Percentiles rank a stretch among this genome's conserved stretches.
phyloP scores from a whole-genome alignment of 2,113 vertebrate species.

The Sebastes schlegelii region DNA sequence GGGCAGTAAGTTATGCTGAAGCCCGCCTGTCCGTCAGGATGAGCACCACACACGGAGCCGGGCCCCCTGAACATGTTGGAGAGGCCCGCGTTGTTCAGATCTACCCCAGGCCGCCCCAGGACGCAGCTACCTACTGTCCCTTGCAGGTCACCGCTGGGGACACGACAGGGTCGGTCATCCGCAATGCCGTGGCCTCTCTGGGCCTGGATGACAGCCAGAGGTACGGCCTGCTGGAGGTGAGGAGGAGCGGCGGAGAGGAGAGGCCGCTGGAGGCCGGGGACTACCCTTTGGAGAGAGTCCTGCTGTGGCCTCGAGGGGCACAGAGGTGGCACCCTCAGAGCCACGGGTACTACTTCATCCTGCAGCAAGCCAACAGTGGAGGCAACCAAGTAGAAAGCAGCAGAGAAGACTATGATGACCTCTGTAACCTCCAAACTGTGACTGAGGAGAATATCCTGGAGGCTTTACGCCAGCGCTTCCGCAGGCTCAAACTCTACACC shows the following conservation, averaged over 20 bases:
- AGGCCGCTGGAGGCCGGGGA: slow-evolving; percentile 86
- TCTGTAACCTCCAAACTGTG: slow-evolving; percentile 89
- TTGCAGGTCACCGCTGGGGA: slow-evolving; percentile 85
- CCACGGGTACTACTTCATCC: slow-evolving; percentile 90
- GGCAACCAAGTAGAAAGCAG: slow-evolving; percentile 67
- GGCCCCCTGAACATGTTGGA: slow-evolving; percentile 74
- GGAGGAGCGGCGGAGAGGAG: slow-evolving; percentile 83
- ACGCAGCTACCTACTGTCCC: slow-evolving; percentile 82
- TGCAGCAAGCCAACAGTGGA: slow-evolving; percentile 81
- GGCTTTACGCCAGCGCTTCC: slow-evolving; percentile 88
- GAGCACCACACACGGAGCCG: slow-evolving; percentile 85
- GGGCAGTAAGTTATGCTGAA: slow-evolving; percentile 86
- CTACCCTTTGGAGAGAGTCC: slow-evolving; percentile 85
- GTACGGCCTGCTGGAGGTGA: slow-evolving; percentile 91
- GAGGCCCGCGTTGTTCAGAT: slow-evolving; percentile 86
- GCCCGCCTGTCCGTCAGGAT: slow-evolving; percentile 84
- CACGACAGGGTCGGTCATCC: slow-evolving; percentile 85
- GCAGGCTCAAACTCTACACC: slow-evolving; percentile 92
- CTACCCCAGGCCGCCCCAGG: slow-evolving; percentile 84
- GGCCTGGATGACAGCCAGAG: slow-evolving; percentile 80
- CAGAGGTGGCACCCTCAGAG: slow-evolving; percentile 86
- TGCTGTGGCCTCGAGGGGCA: slow-evolving; percentile 89
- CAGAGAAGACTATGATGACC: slow-evolving; percentile 86
- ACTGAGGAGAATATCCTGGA: slow-evolving; percentile 86
- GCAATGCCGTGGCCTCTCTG: slow-evolving; percentile 81